Evolutionary conservation across 2,113 vertebrate genomes (phyloP).

Genomic region (Zosterops borbonicus): DNA sequence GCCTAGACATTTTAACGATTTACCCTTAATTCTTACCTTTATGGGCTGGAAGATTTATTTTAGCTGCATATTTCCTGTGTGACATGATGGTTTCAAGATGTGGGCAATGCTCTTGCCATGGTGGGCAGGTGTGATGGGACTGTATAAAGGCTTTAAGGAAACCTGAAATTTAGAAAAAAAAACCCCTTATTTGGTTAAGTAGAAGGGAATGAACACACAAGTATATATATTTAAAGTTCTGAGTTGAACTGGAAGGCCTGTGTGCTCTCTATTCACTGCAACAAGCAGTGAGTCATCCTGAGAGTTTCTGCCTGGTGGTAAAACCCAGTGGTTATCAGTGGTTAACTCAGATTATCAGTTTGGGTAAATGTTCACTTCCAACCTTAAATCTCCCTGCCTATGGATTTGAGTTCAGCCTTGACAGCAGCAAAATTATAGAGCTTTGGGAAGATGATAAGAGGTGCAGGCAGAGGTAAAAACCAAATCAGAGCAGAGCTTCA

Average conservation of each 20-base stretch:
- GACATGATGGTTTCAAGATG: neutral
- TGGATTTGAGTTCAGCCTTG: neutral
- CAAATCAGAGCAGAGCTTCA: neutral
- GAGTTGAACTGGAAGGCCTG: neutral
- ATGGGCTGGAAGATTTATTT: neutral
- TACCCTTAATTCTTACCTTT: neutral
- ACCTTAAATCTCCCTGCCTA: neutral
- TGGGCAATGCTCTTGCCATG: neutral
- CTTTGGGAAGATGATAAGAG: neutral
- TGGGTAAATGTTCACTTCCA: neutral
- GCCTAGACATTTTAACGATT: neutral
- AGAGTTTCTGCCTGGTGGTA: neutral
- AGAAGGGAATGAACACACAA: neutral
- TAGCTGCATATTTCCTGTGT: neutral
- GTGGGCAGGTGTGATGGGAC: neutral
- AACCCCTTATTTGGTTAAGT: neutral
- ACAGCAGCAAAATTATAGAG: neutral
- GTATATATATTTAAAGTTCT: neutral
- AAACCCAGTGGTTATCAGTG: neutral
- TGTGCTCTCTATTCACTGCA: neutral
- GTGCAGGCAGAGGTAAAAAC: neutral
- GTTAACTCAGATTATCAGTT: neutral
- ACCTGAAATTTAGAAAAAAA: neutral
- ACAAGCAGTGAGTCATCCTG: neutral
- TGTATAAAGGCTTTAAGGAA: neutral